Conservation (phyloP, 2,113 vertebrate species). For the Ascaphus truei region DNA sequence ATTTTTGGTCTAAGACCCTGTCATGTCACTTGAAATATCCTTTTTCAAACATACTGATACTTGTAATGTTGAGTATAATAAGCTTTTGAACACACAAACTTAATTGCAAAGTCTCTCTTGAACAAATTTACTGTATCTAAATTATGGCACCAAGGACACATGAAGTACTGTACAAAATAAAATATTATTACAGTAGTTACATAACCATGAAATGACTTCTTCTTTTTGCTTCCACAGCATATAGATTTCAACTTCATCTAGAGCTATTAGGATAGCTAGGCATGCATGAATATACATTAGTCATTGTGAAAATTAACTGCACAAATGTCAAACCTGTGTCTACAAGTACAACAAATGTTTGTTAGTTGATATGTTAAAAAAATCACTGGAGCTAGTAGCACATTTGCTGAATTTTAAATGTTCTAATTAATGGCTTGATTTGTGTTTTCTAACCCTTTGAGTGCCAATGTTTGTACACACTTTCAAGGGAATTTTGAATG, state of each 20-base stretch:
- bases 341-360: not conserved
- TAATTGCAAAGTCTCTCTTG: too few species aligned
- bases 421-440: not conserved
- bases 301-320: not conserved
- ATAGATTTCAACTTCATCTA: not conserved
- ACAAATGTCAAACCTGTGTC: not conserved
- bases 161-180: not conserved
- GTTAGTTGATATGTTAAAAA: not conserved
- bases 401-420: not conserved
- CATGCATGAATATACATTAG: not conserved
- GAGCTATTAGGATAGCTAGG: not conserved
- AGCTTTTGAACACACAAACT: too few species aligned
- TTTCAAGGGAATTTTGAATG: too few species aligned
- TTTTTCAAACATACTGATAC: too few species aligned
- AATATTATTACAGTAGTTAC: not conserved
- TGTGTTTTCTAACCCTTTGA: too few species aligned
- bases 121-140: not conserved
- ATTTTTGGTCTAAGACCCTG: too few species aligned
- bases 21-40: too few species aligned
- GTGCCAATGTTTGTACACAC: too few species aligned
- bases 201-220: not conserved
- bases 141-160: not conserved
- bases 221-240: not conserved
- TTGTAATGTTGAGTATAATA: too few species aligned
- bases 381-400: not conserved